A percentile compares a stretch with the other conserved stretches of the same genome.
phyloP scores from a whole-genome alignment of 2,888 invertebrate species.

The Xanthia togata region DNA sequence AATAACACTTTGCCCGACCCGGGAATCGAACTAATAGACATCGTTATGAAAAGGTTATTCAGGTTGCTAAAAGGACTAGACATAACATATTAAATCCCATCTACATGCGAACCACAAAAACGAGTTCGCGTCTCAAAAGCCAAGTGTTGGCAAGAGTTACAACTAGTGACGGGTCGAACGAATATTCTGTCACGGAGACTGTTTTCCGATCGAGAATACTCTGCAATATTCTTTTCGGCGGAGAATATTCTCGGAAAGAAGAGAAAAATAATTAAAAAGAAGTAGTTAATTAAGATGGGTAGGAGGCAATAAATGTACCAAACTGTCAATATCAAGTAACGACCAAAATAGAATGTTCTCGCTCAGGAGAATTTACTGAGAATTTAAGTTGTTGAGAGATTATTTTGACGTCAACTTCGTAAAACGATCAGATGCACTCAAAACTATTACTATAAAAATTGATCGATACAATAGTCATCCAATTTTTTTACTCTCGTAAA shows the following conservation, averaged over 20 bases:
- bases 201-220: background rate
- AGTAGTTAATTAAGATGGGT: background rate
- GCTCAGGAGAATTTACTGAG: background rate
- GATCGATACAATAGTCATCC: background rate
- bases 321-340: background rate
- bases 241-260: background rate
- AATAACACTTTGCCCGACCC: too few relatives aligned
- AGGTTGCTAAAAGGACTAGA: background rate
- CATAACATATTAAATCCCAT: constrained; percentile 1
- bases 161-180: background rate
- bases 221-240: background rate
- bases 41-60: constrained; percentile 10
- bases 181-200: background rate
- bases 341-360: background rate
- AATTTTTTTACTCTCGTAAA: background rate
- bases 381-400: background rate
- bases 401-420: background rate
- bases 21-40: background rate
- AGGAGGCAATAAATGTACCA: background rate
- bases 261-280: background rate
- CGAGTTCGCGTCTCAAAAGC: background rate
- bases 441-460: too few relatives aligned
- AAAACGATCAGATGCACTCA: background rate
- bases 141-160: background rate
- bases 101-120: background rate